Percentiles rank a stretch among this genome's conserved stretches.
Conservation (phyloP, 92 coral and sea anemone species). For the Phymanthus crucifer region DNA sequence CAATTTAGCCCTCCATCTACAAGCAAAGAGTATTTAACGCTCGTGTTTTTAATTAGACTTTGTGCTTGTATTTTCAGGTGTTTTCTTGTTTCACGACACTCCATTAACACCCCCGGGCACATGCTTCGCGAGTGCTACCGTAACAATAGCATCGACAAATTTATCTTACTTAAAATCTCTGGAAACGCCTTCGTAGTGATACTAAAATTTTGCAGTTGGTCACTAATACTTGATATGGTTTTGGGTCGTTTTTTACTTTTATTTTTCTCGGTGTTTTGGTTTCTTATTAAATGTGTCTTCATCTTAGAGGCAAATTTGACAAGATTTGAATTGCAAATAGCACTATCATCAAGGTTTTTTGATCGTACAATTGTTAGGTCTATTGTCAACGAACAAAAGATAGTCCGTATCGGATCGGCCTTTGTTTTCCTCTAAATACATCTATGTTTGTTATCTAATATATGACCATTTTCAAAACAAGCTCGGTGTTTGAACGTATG, state of each 20-base stretch:
- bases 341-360: not conserved
- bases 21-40: not conserved
- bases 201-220: not conserved
- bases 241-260: not conserved
- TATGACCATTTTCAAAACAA: not conserved
- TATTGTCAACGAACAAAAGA: not conserved
- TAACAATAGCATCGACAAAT: not conserved
- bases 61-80: not conserved
- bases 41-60: not conserved
- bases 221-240: not conserved
- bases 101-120: not conserved
- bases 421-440: not conserved
- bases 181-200: not conserved
- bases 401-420: not conserved
- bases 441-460: not conserved
- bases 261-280: not conserved
- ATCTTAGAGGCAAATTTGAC: not conserved
- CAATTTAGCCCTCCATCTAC: not conserved
- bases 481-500: not conserved
- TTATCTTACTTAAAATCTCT: not conserved
- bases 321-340: conserved; percentile 3
- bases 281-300: not conserved
- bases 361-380: conserved; percentile 1
- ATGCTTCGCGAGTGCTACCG: not conserved
- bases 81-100: not conserved